These are phyloP conservation scores for Troilus luridus DNA, from an alignment of 2,888 invertebrate species.

Conservation along the genomic window DNA sequence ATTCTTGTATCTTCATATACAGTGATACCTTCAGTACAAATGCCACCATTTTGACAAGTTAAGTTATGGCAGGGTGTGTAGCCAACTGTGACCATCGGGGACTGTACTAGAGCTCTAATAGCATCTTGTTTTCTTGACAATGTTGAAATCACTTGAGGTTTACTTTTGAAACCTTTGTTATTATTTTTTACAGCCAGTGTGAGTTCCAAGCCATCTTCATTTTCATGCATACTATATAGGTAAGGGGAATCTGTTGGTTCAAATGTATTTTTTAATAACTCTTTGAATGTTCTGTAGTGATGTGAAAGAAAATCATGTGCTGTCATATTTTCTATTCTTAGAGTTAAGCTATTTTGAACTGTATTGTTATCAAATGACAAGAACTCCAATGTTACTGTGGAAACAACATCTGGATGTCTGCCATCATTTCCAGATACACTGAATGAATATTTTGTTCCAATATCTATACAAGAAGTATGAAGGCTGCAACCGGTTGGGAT, in stretches of 20 bases:
- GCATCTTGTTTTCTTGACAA: conserved; percentile 77
- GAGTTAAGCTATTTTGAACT: conserved; percentile 85
- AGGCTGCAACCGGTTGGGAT: conserved; percentile 87
- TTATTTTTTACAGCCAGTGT: conserved; percentile 77
- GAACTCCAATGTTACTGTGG: conserved; percentile 88
- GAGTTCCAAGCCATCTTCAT: conserved; percentile 77
- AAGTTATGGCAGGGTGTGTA: conserved; percentile 83
- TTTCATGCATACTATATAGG: conserved; percentile 83
- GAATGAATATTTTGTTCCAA: conserved; percentile 80
- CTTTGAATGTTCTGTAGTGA: conserved; percentile 81
- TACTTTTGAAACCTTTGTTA: conserved; percentile 74
- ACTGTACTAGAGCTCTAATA: conserved; percentile 77
- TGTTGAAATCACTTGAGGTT: conserved; percentile 77
- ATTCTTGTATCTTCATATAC: conserved; percentile 81
- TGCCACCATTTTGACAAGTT: conserved; percentile 84
- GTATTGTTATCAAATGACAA: conserved; percentile 85
- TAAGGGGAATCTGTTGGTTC: conserved; percentile 77
- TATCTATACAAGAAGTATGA: conserved; percentile 80
- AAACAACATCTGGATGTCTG: conserved; percentile 87
- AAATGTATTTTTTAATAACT: conserved; percentile 79
- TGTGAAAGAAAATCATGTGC: conserved; percentile 83
- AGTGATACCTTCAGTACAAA: conserved; percentile 80
- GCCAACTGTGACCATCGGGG: conserved; percentile 76
- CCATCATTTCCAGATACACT: conserved; percentile 92
- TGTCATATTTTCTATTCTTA: conserved; percentile 81